A percentile compares a stretch with the other conserved stretches of the same genome.
Evolutionary conservation across 1,140 invertebrate species (phyloP).

Genomic region (Nebria ingens): DNA sequence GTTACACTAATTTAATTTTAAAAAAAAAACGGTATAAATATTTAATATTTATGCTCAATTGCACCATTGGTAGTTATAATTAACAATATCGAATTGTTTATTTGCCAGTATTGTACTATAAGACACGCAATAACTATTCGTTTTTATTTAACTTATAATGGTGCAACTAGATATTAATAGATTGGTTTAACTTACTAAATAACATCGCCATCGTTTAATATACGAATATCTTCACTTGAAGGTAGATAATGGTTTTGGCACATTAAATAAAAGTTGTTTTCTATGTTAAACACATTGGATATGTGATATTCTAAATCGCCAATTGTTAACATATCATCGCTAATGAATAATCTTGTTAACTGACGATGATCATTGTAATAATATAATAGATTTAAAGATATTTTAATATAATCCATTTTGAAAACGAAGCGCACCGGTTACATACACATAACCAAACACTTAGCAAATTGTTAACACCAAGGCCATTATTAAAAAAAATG

Average conservation of each 20-base stretch:
- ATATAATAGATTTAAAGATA: not conserved
- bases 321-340: conserved; percentile 17
- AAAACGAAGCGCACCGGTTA: not conserved
- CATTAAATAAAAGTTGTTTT: conserved; percentile 26
- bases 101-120: too few relatives aligned
- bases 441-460: too few relatives aligned
- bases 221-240: conserved; percentile 26
- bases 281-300: conserved; percentile 23
- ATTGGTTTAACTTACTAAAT: not conserved
- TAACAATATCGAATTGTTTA: too few relatives aligned
- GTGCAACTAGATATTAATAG: too few relatives aligned
- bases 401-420: not conserved
- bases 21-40: too few relatives aligned
- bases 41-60: too few relatives aligned
- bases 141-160: too few relatives aligned
- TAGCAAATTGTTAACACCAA: too few relatives aligned
- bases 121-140: too few relatives aligned
- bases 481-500: too few relatives aligned
- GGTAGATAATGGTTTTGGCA: conserved; percentile 26
- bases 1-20: too few relatives aligned
- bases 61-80: too few relatives aligned
- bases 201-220: not conserved
- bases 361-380: not conserved
- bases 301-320: conserved; percentile 24
- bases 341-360: not conserved